Conservation (phyloP, 2,888 invertebrate species). For the Cheilosia impressa region DNA sequence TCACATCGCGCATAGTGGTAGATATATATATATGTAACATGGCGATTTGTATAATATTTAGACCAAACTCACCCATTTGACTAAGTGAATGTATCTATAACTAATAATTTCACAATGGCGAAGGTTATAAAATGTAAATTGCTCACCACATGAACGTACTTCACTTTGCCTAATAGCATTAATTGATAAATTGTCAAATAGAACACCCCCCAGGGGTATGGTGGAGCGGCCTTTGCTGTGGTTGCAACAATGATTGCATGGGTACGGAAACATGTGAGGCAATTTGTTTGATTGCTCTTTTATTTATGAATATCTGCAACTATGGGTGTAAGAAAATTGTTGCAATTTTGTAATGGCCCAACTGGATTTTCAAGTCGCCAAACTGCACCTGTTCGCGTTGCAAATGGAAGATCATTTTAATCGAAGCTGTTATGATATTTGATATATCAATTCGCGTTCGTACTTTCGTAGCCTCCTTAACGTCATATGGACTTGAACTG, state of each 20-base stretch:
- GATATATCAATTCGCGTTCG: no score
- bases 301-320: constrained; percentile 52
- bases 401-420: no score
- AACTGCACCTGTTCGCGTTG: no score
- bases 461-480: no score
- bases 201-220: constrained; percentile 20
- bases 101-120: constrained; percentile 53
- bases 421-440: no score
- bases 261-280: constrained; percentile 50
- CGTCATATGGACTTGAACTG: no score
- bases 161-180: constrained; percentile 64
- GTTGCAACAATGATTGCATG: constrained; percentile 51
- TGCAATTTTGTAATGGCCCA: background rate
- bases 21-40: background rate
- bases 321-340: background rate
- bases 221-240: constrained; percentile 8
- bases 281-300: constrained; percentile 66
- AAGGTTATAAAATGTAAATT: constrained; percentile 68
- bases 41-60: constrained; percentile 47
- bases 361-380: no score
- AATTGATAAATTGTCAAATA: constrained; percentile 72
- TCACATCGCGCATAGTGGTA: background rate
- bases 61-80: constrained; percentile 40
- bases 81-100: constrained; percentile 41
- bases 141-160: constrained; percentile 27